Evolutionary conservation across 2,888 invertebrate species (phyloP).

Genomic region (Ypsolopha scabrella): DNA sequence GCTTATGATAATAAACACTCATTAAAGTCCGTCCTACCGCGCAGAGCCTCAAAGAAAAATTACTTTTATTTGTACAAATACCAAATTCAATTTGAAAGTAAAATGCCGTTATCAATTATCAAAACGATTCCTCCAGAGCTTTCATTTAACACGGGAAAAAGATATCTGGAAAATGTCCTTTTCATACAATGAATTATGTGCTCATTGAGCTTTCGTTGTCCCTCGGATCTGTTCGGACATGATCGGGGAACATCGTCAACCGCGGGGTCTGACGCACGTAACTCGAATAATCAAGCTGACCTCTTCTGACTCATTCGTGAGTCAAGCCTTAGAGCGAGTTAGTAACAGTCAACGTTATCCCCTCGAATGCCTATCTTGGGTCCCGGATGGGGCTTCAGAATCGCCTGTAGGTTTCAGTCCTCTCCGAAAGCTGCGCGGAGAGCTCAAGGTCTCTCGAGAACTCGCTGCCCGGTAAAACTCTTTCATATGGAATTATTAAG

Average conservation of each 20-base stretch:
- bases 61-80: not conserved
- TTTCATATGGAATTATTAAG: constrained; percentile 52
- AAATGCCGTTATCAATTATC: constrained; percentile 2
- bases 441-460: constrained; percentile 11
- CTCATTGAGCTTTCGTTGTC: constrained; percentile 55
- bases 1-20: too few relatives aligned
- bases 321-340: constrained; percentile 31
- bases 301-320: constrained; percentile 43
- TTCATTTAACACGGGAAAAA: constrained; percentile 11
- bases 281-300: constrained; percentile 16
- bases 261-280: constrained; percentile 15
- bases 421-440: constrained; percentile 34
- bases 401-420: constrained; percentile 55
- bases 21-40: too few relatives aligned
- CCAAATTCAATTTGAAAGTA: not conserved
- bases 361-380: constrained; percentile 26
- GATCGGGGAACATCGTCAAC: constrained; percentile 33
- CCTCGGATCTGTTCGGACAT: constrained; percentile 20
- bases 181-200: constrained; percentile 23
- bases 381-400: constrained; percentile 55
- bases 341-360: constrained; percentile 9
- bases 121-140: not conserved
- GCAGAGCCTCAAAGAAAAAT: too few relatives aligned
- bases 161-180: constrained; percentile 38
- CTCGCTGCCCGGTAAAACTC: constrained; percentile 19